phyloP scores from a whole-genome alignment of 2,797 vertebrate genomes.

The Chaenodraco wilsoni region DNA sequence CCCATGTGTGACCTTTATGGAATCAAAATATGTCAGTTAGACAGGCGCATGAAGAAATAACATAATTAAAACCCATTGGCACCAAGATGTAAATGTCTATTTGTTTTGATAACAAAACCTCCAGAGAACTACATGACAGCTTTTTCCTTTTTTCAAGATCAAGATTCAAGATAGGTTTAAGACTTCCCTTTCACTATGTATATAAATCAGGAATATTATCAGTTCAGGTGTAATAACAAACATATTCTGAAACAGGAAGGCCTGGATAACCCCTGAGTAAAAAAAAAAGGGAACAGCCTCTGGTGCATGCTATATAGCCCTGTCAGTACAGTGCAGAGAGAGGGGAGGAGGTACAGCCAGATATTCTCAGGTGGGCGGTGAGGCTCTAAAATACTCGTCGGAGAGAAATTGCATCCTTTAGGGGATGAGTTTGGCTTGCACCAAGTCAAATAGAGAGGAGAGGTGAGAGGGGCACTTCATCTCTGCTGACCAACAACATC shows the following conservation, averaged over 20 bases:
- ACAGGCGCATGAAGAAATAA: slow-evolving; percentile 12
- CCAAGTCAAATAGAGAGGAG: slow-evolving; percentile 33
- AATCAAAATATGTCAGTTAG: slow-evolving; percentile 1
- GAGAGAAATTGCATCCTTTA: slow-evolving; percentile 45
- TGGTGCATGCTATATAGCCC: slow-evolving; percentile 30
- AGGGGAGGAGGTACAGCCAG: slow-evolving; percentile 21
- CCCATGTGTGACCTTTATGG: slow-evolving; percentile 18
- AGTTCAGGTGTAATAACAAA: slow-evolving; percentile 60
- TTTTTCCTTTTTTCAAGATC: slow-evolving; percentile 3
- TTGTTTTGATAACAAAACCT: slow-evolving; percentile 23
- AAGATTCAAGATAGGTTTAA: not conserved
- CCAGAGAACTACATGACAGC: not conserved
- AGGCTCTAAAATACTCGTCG: slow-evolving; percentile 52
- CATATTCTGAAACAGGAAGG: slow-evolving; percentile 61
- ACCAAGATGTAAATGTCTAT: slow-evolving; percentile 11
- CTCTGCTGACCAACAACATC: slow-evolving; percentile 50
- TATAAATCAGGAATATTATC: slow-evolving; percentile 50
- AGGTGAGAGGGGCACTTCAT: slow-evolving; percentile 55
- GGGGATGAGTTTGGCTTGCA: slow-evolving; percentile 48
- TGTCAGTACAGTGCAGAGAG: slow-evolving; percentile 14
- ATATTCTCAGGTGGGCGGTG: slow-evolving; percentile 30
- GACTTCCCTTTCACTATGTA: slow-evolving; percentile 36
- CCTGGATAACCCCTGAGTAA: slow-evolving; percentile 44
- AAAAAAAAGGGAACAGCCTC: slow-evolving; percentile 41
- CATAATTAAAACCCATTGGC: slow-evolving; percentile 9